phyloP scores from a whole-genome alignment of 2,797 vertebrate species.

The Lophotriccus pileatus region DNA sequence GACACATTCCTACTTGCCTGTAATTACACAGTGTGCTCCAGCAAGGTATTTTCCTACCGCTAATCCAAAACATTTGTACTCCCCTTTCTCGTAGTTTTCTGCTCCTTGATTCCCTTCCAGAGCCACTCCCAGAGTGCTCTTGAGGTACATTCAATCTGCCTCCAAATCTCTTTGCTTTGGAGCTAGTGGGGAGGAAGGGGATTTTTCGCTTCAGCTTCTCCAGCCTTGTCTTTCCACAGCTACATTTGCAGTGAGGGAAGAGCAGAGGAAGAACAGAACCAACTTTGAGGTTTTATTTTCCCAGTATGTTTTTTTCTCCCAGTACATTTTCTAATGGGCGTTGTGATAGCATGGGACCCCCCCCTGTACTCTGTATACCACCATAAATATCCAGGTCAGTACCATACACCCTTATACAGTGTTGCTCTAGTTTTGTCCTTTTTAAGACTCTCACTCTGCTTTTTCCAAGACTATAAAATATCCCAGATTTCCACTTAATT shows the following conservation, averaged over 20 bases:
- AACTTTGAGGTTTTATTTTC: not conserved
- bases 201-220: not conserved
- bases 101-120: not conserved
- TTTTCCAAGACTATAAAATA: not conserved
- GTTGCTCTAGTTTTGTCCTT: not conserved
- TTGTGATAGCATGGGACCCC: not conserved
- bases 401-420: not conserved
- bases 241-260: not conserved
- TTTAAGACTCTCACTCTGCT: not conserved
- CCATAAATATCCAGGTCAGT: not conserved
- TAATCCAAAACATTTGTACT: not conserved
- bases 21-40: not conserved
- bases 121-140: not conserved
- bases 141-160: not conserved
- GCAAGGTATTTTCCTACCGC: not conserved
- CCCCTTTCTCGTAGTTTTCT: not conserved
- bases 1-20: conserved; percentile 8
- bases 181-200: not conserved
- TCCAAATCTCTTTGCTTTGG: not conserved
- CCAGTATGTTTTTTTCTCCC: not conserved
- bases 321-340: not conserved
- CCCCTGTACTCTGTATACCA: not conserved
- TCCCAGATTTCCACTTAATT: not conserved
- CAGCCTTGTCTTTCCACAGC: not conserved
- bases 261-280: not conserved